Evolutionary conservation across 2,797 vertebrate species (phyloP).

Genomic region (Mastacembelus armatus): DNA sequence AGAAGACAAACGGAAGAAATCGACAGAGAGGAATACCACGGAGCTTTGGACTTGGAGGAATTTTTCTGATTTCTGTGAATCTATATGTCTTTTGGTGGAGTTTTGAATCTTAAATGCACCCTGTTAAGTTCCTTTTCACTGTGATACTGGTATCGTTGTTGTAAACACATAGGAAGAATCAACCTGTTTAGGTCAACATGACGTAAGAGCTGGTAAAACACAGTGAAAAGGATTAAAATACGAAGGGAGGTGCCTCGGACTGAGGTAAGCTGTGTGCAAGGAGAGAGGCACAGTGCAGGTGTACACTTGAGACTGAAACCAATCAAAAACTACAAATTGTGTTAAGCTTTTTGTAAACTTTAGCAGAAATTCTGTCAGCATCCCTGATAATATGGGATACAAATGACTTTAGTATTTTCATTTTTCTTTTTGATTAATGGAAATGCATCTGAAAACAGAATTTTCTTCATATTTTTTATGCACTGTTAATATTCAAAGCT

Average conservation of each 20-base stretch:
- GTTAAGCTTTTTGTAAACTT: conserved; percentile 67
- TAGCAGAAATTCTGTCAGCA: conserved; percentile 75
- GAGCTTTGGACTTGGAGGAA: conserved; percentile 40
- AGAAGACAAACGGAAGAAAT: conserved; percentile 54
- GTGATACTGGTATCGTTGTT: conserved; percentile 39
- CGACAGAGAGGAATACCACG: conserved; percentile 29
- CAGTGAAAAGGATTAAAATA: conserved; percentile 58
- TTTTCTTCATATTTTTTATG: conserved; percentile 78
- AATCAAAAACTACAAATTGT: conserved; percentile 59
- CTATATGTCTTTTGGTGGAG: conserved; percentile 21
- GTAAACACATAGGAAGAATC: conserved; percentile 60
- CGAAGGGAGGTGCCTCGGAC: conserved; percentile 51
- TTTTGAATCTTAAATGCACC: conserved; percentile 50
- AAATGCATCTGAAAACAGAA: conserved; percentile 78
- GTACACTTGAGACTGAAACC: conserved; percentile 60
- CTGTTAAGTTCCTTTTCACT: conserved; percentile 46
- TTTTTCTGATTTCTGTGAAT: conserved; percentile 29
- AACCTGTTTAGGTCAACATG: conserved; percentile 20
- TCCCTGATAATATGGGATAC: conserved; percentile 68
- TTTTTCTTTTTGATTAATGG: conserved; percentile 68
- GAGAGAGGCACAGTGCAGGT: conserved; percentile 70
- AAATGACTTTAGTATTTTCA: conserved; percentile 61
- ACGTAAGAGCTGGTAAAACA: conserved; percentile 53
- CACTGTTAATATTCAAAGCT: conserved; percentile 85
- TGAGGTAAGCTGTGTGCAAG: conserved; percentile 75